A percentile compares a stretch with the other conserved stretches of the same genome.
These are phyloP conservation scores for Drosophila subsilvestris DNA, from an alignment of 2,888 invertebrate species.

Conservation along the genomic window DNA sequence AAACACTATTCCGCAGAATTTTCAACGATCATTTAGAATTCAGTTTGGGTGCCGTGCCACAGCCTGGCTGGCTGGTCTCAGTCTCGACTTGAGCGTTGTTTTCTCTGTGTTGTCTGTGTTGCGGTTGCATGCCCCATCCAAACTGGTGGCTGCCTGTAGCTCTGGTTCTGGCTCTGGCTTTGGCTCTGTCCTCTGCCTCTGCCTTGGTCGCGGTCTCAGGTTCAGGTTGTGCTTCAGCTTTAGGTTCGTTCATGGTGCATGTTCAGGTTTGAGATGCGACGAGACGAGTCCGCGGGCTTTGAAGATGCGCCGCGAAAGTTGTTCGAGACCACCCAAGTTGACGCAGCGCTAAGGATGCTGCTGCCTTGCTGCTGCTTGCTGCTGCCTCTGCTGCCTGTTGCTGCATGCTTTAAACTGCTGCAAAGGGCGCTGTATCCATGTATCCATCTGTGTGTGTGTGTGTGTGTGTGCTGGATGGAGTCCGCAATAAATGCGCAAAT, in stretches of 20 bases:
- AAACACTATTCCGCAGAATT: conserved; percentile 82
- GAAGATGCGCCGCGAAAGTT: conserved; percentile 82
- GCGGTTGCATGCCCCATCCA: conserved; percentile 51
- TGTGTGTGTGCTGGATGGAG: conserved; percentile 26
- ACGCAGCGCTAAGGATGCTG: conserved; percentile 60
- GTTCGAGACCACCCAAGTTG: conserved; percentile 83
- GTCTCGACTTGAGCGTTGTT: conserved; percentile 11
- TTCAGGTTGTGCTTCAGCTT: conserved; percentile 48
- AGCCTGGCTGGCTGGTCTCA: conserved; percentile 20
- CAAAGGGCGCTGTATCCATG: conserved; percentile 40
- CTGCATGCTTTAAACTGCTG: conserved; percentile 40
- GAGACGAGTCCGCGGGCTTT: conserved; percentile 58
- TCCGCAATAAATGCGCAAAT: conserved; percentile 80
- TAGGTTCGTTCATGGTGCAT: conserved; percentile 69
- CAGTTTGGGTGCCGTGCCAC: conserved; percentile 71
- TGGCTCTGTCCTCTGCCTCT: conserved; percentile 35
- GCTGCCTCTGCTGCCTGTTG: conserved; percentile 42
- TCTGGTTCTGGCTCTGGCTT: conserved; percentile 4
- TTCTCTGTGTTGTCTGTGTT: conserved; percentile 31
- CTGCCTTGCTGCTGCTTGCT: conserved; percentile 15
- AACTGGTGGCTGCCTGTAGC: not conserved
- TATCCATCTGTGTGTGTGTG: conserved; percentile 53
- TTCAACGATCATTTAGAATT: conserved; percentile 82
- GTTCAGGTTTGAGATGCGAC: conserved; percentile 76
- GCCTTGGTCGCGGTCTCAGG: conserved; percentile 44